A percentile compares a stretch with the other conserved stretches of the same genome.
phyloP scores from a whole-genome alignment of 2,888 invertebrate species.

The Hoplodrina blanda region DNA sequence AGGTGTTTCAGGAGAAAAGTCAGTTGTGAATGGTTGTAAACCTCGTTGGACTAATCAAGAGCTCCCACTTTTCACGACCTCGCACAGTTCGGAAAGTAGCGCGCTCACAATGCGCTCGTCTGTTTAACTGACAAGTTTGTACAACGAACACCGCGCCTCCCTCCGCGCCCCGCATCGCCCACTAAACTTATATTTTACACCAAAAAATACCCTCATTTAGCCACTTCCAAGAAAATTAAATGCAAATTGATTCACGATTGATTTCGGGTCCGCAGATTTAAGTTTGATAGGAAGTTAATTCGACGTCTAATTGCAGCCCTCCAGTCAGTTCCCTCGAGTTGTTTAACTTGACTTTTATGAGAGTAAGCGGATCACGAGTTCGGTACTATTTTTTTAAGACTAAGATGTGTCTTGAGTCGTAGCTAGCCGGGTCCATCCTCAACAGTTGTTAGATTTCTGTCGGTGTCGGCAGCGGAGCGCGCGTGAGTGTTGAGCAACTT shows the following conservation, averaged over 20 bases:
- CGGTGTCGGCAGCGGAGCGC: constrained; percentile 3
- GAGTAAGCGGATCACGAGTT: constrained; percentile 22
- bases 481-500: constrained; percentile 31
- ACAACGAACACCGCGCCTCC: constrained; percentile 26
- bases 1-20: constrained; percentile 46
- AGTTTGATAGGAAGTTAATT: constrained; percentile 44
- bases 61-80: constrained; percentile 54
- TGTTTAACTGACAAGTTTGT: constrained; percentile 55
- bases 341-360: constrained; percentile 37
- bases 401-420: neutral
- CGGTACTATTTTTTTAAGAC: constrained; percentile 5
- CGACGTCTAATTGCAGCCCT: constrained; percentile 28
- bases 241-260: constrained; percentile 31
- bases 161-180: neutral
- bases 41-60: constrained; percentile 62
- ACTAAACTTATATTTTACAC: constrained; percentile 33
- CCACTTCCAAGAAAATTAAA: constrained; percentile 33
- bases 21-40: constrained; percentile 46
- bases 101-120: constrained; percentile 49
- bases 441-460: constrained; percentile 3
- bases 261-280: constrained; percentile 28
- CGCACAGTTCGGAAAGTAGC: constrained; percentile 52
- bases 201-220: constrained; percentile 39
- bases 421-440: neutral
- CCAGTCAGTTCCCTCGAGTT: constrained; percentile 14